phyloP scores from a whole-genome alignment of 2,888 invertebrate genomes.

The Therioaphis trifolii region DNA sequence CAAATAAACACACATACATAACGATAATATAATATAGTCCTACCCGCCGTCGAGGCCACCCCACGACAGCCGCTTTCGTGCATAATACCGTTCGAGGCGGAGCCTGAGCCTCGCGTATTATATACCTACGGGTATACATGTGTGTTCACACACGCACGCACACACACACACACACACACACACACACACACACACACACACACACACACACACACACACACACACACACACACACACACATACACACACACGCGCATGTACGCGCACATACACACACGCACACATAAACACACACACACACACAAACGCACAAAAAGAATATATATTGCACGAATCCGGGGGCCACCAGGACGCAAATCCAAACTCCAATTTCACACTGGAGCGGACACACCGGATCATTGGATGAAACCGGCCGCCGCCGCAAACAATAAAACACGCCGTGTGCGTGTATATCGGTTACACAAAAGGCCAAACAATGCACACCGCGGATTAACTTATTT shows the following conservation, averaged over 20 bases:
- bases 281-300: too few relatives aligned
- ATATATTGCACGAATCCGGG: constrained; percentile 24
- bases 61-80: constrained; percentile 21
- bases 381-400: constrained; percentile 59
- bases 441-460: constrained; percentile 55
- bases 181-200: background rate
- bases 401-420: constrained; percentile 57
- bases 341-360: constrained; percentile 52
- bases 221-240: too few relatives aligned
- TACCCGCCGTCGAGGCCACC: background rate
- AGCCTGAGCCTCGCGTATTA: background rate
- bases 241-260: background rate
- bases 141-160: background rate
- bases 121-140: background rate
- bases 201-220: too few relatives aligned
- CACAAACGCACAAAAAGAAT: too few relatives aligned
- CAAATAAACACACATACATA: constrained; percentile 5
- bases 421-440: constrained; percentile 36
- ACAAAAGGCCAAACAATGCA: constrained; percentile 57
- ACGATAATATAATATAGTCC: constrained; percentile 39
- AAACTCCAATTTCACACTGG: constrained; percentile 62
- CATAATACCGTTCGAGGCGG: constrained; percentile 17
- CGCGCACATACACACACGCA: too few relatives aligned
- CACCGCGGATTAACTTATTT: constrained; percentile 61
- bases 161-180: background rate